Conservation (phyloP, 2,113 vertebrate genomes). For the Otolemur garnettii region DNA sequence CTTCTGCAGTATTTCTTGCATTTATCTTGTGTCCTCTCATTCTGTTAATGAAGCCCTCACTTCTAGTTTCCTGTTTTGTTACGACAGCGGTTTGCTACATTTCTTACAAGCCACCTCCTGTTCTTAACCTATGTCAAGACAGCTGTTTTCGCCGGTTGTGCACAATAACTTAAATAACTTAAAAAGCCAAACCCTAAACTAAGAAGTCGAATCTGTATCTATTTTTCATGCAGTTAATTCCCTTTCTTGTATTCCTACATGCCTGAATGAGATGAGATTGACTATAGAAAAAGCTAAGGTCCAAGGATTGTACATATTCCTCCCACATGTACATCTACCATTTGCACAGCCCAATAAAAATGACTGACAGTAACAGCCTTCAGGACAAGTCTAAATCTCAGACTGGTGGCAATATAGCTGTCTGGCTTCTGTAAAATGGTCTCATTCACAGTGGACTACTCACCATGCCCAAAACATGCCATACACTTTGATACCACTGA, state of each 20-base stretch:
- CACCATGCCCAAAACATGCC: neutral
- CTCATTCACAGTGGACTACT: neutral
- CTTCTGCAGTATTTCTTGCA: neutral
- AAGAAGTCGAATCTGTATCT: conserved; percentile 51
- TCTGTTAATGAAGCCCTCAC: conserved; percentile 25
- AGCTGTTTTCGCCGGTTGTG: conserved; percentile 40
- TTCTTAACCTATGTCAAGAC: conserved; percentile 43
- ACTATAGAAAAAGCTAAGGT: neutral
- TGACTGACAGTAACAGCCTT: neutral
- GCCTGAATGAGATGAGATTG: neutral
- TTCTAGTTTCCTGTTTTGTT: neutral
- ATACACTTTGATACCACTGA: neutral
- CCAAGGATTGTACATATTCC: neutral
- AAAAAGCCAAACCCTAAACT: conserved; percentile 52
- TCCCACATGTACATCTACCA: neutral
- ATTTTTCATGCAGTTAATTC: conserved; percentile 3
- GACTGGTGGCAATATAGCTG: neutral
- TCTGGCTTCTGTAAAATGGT: neutral
- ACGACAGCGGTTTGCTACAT: neutral
- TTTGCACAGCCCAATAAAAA: conserved; percentile 50
- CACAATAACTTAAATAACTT: conserved; percentile 37
- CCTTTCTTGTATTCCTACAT: conserved; percentile 2
- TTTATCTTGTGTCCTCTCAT: neutral
- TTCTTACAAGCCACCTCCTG: conserved; percentile 33
- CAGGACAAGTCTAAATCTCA: neutral